A percentile compares a stretch with the other conserved stretches of the same genome.
Conservation (phyloP, 92 coral and sea anemone species). For the Siderastrea radians region DNA sequence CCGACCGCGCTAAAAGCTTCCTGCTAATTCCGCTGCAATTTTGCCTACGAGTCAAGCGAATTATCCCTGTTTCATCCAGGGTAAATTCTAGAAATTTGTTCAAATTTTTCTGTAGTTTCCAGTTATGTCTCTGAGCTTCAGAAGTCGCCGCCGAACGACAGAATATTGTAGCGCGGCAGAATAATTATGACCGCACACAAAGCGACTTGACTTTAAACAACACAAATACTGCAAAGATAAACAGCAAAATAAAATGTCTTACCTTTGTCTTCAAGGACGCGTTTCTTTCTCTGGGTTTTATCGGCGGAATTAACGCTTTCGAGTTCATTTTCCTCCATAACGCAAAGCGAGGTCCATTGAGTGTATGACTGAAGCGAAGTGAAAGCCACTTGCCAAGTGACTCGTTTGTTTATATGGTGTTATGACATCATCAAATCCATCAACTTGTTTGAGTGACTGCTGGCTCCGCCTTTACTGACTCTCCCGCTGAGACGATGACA, state of each 20-base stretch:
- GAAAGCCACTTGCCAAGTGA: constrained; percentile 39
- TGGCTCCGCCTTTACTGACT: constrained; percentile 38
- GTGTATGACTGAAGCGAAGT: constrained; percentile 17
- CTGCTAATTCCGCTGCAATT: background rate
- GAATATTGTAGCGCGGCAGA: background rate
- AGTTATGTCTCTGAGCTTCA: background rate
- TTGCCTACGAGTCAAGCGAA: background rate
- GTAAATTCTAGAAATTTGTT: background rate
- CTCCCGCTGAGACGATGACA: constrained; percentile 39
- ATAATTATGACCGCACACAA: constrained; percentile 16
- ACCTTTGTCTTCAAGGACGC: constrained; percentile 67
- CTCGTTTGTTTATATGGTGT: constrained; percentile 32
- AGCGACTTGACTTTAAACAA: constrained; percentile 41
- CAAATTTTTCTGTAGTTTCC: background rate
- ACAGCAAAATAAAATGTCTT: background rate
- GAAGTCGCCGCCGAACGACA: constrained; percentile 19
- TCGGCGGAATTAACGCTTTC: constrained; percentile 25
- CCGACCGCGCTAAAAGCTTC: background rate
- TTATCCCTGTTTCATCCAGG: background rate
- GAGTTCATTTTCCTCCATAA: constrained; percentile 31
- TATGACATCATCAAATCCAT: constrained; percentile 42
- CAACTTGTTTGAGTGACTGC: constrained; percentile 34
- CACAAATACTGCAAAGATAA: background rate
- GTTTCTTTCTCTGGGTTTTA: constrained; percentile 53
- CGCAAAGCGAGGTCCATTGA: background rate